These are phyloP conservation scores for Acropora yongei DNA, from an alignment of 64 coral and sea anemone genomes.

Conservation along the genomic window DNA sequence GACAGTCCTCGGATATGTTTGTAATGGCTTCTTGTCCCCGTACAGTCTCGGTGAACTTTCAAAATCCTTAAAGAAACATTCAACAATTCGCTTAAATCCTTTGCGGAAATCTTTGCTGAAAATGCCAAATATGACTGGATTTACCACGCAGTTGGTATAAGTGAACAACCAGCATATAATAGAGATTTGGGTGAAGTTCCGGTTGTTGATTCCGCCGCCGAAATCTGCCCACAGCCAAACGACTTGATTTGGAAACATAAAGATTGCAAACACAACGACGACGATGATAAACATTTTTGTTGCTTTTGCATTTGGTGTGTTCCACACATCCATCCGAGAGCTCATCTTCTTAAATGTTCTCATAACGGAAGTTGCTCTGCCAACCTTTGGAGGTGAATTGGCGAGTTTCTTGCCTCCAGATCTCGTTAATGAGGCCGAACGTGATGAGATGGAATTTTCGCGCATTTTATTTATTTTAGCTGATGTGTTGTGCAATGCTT, in stretches of 20 bases:
- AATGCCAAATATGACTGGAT: constrained; percentile 65
- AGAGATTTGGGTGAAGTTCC: constrained; percentile 36
- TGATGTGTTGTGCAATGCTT: constrained; percentile 2
- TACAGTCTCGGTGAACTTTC: neutral
- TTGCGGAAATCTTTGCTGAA: constrained; percentile 77
- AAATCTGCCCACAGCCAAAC: constrained; percentile 70
- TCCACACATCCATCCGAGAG: neutral
- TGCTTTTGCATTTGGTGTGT: constrained; percentile 40
- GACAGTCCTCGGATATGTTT: neutral
- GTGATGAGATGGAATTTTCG: neutral
- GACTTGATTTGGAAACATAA: constrained; percentile 78
- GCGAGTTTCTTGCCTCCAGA: neutral
- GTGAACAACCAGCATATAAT: constrained; percentile 70
- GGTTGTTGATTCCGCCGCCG: constrained; percentile 26
- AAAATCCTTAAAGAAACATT: constrained; percentile 4
- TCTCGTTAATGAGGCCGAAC: neutral
- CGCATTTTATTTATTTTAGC: neutral
- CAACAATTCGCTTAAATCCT: constrained; percentile 61
- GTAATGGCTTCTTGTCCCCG: neutral
- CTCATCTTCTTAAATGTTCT: neutral
- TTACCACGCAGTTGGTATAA: constrained; percentile 68
- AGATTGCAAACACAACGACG: constrained; percentile 57
- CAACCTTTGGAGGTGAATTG: neutral
- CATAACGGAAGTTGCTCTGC: neutral
- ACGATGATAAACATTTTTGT: constrained; percentile 71